Conservation (phyloP, 2,797 vertebrate genomes). For the Hoplostethus mediterraneus region DNA sequence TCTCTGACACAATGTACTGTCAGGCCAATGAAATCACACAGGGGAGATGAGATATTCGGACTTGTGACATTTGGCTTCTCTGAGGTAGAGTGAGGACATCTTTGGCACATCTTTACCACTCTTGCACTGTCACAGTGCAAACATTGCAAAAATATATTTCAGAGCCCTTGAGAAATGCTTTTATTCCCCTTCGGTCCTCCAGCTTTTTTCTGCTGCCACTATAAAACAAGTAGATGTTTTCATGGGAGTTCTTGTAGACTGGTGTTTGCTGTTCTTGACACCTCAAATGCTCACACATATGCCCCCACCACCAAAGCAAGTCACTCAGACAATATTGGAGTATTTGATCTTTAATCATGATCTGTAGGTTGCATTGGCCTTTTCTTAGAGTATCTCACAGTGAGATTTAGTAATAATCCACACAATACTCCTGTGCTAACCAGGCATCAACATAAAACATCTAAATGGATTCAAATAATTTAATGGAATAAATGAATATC, state of each 20-base stretch:
- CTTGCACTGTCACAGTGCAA: too few relatives aligned
- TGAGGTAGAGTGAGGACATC: neutral
- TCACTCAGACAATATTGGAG: conserved; percentile 39
- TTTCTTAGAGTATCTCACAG: conserved; percentile 21
- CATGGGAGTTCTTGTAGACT: conserved; percentile 28
- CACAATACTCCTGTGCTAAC: neutral
- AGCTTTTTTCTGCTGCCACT: conserved; percentile 35
- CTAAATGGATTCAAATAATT: conserved; percentile 63
- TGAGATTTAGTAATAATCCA: conserved; percentile 4
- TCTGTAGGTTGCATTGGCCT: conserved; percentile 23
- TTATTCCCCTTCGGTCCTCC: neutral
- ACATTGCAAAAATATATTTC: too few relatives aligned
- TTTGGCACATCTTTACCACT: too few relatives aligned
- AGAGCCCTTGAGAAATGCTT: too few relatives aligned
- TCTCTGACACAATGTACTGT: too few relatives aligned
- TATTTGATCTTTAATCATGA: conserved; percentile 48
- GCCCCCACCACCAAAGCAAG: conserved; percentile 39
- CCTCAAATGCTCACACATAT: conserved; percentile 47
- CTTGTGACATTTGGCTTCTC: too few relatives aligned
- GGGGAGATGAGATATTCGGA: too few relatives aligned
- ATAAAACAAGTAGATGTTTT: conserved; percentile 38
- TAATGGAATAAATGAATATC: conserved; percentile 55
- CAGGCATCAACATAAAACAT: conserved; percentile 9
- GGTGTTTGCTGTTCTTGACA: conserved; percentile 70
- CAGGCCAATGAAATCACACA: too few relatives aligned